Evolutionary conservation across 2,888 invertebrate genomes (phyloP).

Genomic region (Brassicogethes aeneus): DNA sequence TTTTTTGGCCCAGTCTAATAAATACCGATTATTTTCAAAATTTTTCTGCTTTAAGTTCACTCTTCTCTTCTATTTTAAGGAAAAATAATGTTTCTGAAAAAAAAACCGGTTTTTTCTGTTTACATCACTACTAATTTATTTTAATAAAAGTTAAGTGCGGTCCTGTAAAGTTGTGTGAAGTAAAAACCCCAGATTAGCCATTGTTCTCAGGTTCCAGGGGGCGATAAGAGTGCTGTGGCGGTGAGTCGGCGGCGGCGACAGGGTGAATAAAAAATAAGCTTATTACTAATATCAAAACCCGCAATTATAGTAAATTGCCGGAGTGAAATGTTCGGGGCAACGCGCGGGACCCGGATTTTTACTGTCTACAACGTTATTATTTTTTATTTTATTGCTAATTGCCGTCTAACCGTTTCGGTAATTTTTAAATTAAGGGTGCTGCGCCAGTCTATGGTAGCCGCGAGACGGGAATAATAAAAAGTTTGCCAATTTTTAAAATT

Average conservation of each 20-base stretch:
- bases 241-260: too few species aligned
- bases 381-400: constrained; percentile 38
- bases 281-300: constrained; percentile 42
- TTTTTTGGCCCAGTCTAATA: too few species aligned
- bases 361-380: constrained; percentile 31
- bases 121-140: too few species aligned
- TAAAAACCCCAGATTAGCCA: constrained; percentile 35
- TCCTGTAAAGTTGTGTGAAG: constrained; percentile 14
- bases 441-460: too few species aligned
- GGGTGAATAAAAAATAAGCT: constrained; percentile 46
- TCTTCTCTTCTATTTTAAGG: too few species aligned
- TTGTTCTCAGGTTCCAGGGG: constrained; percentile 37
- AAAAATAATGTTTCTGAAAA: too few species aligned
- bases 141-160: not conserved
- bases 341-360: constrained; percentile 17
- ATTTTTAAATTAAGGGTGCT: constrained; percentile 7
- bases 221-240: constrained; percentile 40
- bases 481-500: constrained; percentile 1
- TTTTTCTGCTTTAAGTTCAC: too few species aligned
- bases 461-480: too few species aligned
- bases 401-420: constrained; percentile 22
- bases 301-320: constrained; percentile 40
- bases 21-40: too few species aligned
- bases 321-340: not conserved
- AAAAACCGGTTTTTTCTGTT: too few species aligned